Percentiles rank a stretch among this genome's conserved stretches.
phyloP scores from a whole-genome alignment of 2,888 invertebrate genomes.

The Hypercompe scribonia region DNA sequence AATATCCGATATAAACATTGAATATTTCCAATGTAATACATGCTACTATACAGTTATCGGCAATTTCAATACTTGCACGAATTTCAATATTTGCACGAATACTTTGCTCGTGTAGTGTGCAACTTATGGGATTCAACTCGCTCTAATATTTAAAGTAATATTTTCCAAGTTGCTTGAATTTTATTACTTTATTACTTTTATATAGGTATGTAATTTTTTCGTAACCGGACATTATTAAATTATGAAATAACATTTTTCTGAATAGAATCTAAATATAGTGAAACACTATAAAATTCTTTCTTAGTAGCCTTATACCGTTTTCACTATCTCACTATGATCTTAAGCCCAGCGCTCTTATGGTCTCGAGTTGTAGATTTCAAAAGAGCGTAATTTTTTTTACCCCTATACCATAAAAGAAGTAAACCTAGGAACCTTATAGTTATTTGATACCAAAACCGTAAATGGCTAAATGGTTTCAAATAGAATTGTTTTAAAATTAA shows the following conservation, averaged over 20 bases:
- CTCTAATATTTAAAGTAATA: constrained; percentile 6
- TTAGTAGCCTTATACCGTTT: neutral
- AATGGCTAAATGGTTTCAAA: too few species aligned
- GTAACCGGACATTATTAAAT: neutral
- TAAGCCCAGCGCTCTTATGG: too few species aligned
- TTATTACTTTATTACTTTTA: neutral
- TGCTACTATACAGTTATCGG: constrained; percentile 8
- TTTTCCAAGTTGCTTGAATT: neutral
- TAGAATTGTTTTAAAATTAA: too few species aligned
- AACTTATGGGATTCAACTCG: constrained; percentile 18
- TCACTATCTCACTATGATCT: too few species aligned
- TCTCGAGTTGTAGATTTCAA: too few species aligned
- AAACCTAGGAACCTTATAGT: too few species aligned
- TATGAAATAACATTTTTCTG: neutral
- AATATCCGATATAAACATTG: neutral
- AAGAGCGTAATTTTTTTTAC: neutral
- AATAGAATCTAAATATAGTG: neutral
- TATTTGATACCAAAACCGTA: too few species aligned
- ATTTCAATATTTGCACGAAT: constrained; percentile 12
- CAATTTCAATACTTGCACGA: constrained; percentile 5
- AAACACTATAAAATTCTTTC: too few species aligned
- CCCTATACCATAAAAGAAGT: neutral
- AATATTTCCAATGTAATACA: constrained; percentile 13
- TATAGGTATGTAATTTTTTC: neutral
- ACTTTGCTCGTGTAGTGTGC: constrained; percentile 2